Conservation (phyloP, 2,797 vertebrate genomes). For the Onychomys torridus region DNA sequence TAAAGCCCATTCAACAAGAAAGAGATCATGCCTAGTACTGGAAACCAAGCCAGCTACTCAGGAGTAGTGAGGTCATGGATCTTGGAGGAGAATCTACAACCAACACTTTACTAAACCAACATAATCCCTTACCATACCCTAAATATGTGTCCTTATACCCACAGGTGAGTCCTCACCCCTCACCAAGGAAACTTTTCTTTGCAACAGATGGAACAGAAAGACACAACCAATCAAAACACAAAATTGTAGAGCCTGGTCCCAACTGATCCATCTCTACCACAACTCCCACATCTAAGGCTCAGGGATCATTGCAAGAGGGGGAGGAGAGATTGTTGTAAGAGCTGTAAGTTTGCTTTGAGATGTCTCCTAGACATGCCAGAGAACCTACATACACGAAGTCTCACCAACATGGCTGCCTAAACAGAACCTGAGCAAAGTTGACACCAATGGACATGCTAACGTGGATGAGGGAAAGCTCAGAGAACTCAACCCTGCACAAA, state of each 20-base stretch:
- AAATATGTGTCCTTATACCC: not conserved
- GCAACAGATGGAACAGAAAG: not conserved
- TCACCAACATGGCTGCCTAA: not conserved
- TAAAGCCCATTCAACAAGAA: not conserved
- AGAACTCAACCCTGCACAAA: not conserved
- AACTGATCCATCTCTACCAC: not conserved
- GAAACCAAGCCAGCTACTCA: not conserved
- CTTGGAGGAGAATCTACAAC: not conserved
- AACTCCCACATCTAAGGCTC: not conserved
- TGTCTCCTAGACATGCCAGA: not conserved
- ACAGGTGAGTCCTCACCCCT: not conserved
- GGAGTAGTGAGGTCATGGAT: not conserved
- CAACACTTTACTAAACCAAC: not conserved
- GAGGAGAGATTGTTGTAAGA: too few relatives aligned
- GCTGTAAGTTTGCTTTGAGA: not conserved
- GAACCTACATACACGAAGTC: not conserved
- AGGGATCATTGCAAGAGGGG: not conserved
- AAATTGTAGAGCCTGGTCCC: not conserved
- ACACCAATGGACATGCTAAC: not conserved
- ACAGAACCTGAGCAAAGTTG: not conserved
- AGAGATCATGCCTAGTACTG: not conserved
- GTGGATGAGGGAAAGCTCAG: not conserved
- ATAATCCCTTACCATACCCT: not conserved
- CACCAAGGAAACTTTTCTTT: not conserved
- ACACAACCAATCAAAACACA: not conserved